These are phyloP conservation scores for Ricordea florida DNA, from an alignment of 92 coral and sea anemone genomes.

Conservation along the genomic window DNA sequence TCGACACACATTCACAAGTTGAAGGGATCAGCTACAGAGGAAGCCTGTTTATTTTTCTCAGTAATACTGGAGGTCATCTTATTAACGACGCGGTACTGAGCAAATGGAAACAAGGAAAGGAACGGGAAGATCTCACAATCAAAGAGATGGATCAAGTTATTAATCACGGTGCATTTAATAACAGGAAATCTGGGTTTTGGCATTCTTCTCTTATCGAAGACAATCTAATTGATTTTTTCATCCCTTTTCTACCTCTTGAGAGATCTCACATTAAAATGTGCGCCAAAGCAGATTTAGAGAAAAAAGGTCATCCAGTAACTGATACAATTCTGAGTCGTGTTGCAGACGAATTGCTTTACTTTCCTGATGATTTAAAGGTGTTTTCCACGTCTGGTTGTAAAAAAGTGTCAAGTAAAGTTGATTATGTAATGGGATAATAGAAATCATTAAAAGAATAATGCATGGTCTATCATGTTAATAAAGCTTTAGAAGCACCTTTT, in stretches of 20 bases:
- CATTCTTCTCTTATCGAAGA: conserved; percentile 79
- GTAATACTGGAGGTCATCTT: conserved; percentile 84
- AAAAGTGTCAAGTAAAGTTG: conserved; percentile 89
- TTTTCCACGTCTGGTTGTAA: conserved; percentile 93
- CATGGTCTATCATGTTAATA: too few species aligned
- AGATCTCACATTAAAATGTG: conserved; percentile 82
- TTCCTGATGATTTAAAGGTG: conserved; percentile 64
- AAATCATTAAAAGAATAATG: too few species aligned
- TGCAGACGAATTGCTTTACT: conserved; percentile 84
- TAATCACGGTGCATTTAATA: conserved; percentile 78
- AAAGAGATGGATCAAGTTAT: conserved; percentile 81
- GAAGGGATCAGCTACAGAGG: conserved; percentile 78
- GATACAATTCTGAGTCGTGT: conserved; percentile 57
- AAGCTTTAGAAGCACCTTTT: too few species aligned
- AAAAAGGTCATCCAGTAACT: conserved; percentile 28
- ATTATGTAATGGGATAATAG: conserved; percentile 65
- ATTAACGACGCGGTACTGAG: conserved; percentile 67
- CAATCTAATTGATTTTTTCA: conserved; percentile 79
- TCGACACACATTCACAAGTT: conserved; percentile 77
- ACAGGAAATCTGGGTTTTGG: conserved; percentile 88
- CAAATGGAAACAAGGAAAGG: conserved; percentile 78
- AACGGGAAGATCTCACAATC: conserved; percentile 65
- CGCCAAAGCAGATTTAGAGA: conserved; percentile 68
- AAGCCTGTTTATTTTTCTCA: conserved; percentile 80
- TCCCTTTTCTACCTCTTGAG: conserved; percentile 90